These are phyloP conservation scores for Glyptemys insculpta DNA, from an alignment of 2,797 vertebrate genomes.

Conservation along the genomic window DNA sequence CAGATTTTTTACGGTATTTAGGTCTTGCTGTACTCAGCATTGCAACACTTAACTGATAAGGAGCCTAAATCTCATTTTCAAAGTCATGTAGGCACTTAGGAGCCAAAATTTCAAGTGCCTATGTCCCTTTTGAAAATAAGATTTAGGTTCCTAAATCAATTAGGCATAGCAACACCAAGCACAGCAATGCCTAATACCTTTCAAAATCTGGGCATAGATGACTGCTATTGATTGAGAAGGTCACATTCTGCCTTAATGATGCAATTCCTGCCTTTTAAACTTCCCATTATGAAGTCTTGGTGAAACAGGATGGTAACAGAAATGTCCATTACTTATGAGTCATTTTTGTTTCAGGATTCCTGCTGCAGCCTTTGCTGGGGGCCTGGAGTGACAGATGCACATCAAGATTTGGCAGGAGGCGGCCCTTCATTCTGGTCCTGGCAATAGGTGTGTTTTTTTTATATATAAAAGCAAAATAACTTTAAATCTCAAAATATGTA, in stretches of 20 bases:
- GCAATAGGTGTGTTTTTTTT: slow-evolving; percentile 89
- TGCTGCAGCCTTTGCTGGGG: slow-evolving; percentile 95
- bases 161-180: background rate
- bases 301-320: background rate
- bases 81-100: background rate
- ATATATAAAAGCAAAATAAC: background rate
- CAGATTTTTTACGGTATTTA: background rate
- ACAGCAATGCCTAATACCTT: background rate
- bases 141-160: background rate
- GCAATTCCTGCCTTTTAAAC: background rate
- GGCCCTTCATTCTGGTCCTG: slow-evolving; percentile 97
- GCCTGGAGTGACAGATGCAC: slow-evolving; percentile 98
- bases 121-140: background rate
- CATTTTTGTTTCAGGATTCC: slow-evolving; percentile 88
- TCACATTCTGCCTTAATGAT: background rate
- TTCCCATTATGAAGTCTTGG: background rate
- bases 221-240: background rate
- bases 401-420: slow-evolving; percentile 94
- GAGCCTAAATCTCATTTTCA: background rate
- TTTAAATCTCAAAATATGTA: background rate
- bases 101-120: background rate
- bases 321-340: background rate
- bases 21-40: background rate
- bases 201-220: background rate
- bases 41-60: background rate